These are phyloP conservation scores for Probaryconus sp. DNA, from an alignment of 1,140 invertebrate species.

Conservation along the genomic window DNA sequence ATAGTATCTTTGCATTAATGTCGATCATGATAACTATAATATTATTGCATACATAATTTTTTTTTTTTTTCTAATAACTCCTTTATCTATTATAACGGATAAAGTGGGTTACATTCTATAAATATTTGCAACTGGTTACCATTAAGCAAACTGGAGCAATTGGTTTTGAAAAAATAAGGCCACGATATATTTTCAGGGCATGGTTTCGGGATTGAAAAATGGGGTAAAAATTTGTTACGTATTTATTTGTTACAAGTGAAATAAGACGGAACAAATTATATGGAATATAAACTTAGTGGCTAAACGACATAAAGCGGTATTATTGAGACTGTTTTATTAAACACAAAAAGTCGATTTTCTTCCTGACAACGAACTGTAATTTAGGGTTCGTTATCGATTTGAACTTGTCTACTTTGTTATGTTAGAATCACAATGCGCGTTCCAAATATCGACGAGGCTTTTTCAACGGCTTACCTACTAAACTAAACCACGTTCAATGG, in stretches of 20 bases:
- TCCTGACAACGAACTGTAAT: conserved; percentile 28
- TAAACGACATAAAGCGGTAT: too few relatives aligned
- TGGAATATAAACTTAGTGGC: too few relatives aligned
- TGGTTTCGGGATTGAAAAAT: too few relatives aligned
- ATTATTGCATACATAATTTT: conserved; percentile 36
- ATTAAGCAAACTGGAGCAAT: background rate
- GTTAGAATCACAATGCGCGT: conserved; percentile 16
- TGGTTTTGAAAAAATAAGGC: too few relatives aligned
- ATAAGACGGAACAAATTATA: too few relatives aligned
- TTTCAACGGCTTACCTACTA: conserved; percentile 13
- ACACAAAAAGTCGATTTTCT: conserved; percentile 18
- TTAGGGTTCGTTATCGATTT: conserved; percentile 42
- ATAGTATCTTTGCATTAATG: conserved; percentile 20
- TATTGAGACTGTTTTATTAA: background rate
- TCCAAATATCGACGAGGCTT: conserved; percentile 8
- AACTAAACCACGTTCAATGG: conserved; percentile 4
- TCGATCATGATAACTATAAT: conserved; percentile 38
- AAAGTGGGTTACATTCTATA: conserved; percentile 26
- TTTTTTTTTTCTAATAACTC: conserved; percentile 7
- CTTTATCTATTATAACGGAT: conserved; percentile 21
- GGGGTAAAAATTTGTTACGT: too few relatives aligned
- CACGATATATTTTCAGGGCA: too few relatives aligned
- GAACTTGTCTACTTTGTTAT: conserved; percentile 13
- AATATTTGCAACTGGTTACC: conserved; percentile 22
- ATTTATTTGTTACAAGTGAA: too few relatives aligned